Evolutionary conservation across 2,113 vertebrate species (phyloP), one percentile per base, ranked within the genome.

Genomic region (Bettongia penicillata): DNA sequence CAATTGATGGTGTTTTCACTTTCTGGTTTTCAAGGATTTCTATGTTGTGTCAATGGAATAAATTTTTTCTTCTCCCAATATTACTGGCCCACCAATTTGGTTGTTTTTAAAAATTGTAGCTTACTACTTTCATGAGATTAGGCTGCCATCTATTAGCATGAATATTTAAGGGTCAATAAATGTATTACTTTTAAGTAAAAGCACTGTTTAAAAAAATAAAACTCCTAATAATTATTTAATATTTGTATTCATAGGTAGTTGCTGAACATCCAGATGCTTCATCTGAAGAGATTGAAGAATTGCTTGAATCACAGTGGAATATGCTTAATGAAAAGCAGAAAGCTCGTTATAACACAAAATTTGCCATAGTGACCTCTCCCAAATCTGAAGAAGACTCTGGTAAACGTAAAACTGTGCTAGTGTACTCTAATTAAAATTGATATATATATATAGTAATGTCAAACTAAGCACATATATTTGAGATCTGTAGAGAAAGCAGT

Each of bases 261-360:
- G 98, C 98, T 26, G 99, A 99, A 98, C 99, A 99, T 97, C 98
- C 98, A 19, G 98, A 99, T 94, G 99, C 98, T 91, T 98, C 99
- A 6, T 96, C 96, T 47, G 99, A 99, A 96, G 99, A 99, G 98
- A 99, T 99, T 57, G 98, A 99, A 97, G 99, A 99, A 16, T 95
- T 99, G 97, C 99, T 99, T 0, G 98, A 98, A 47, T 99, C 99
- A 12, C 99, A 99, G 97, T 99, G 99, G 99, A 98, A 98, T 96
- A 98, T 99, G 98, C 99, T 99, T 95, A 99, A 97, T 91, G 98
- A 99, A 97, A 99, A 99, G 96, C 99, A 99, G 98, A 99, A 98
- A 98, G 98, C 99, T 47, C 99, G 99, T 96, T 99, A 99, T 95
- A 98, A 99, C 97, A 99, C 99, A 97, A 99, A 99, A 98, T 99